phyloP scores from a whole-genome alignment of 2,113 vertebrate genomes.

The Channa argus region DNA sequence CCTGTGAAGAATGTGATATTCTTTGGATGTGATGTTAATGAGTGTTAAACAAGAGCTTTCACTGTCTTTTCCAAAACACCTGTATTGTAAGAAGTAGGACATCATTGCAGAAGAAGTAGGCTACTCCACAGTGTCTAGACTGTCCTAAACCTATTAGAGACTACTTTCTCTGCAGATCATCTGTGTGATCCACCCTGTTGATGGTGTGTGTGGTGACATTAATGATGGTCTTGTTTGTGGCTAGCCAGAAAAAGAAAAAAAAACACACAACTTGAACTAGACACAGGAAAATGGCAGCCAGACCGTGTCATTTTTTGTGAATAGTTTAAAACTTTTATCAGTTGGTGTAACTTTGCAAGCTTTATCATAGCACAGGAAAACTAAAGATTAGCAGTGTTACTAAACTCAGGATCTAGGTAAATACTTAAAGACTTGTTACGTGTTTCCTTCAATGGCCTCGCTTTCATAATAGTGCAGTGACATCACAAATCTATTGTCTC shows the following conservation, averaged over 20 bases:
- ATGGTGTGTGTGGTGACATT: slow-evolving; percentile 15
- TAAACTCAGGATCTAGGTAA: background rate
- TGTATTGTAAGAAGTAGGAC: background rate
- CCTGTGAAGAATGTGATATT: background rate
- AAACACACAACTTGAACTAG: too few species aligned
- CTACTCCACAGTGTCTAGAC: slow-evolving; percentile 42
- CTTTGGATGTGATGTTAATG: background rate
- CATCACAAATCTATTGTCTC: slow-evolving; percentile 35
- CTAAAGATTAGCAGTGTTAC: background rate
- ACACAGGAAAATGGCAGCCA: background rate
- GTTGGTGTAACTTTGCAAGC: background rate
- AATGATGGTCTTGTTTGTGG: slow-evolving; percentile 15
- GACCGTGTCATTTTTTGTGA: background rate
- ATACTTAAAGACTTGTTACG: background rate
- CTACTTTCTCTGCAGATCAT: slow-evolving; percentile 62
- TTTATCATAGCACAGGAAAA: background rate
- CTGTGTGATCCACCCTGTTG: slow-evolving; percentile 19
- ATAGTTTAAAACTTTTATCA: background rate
- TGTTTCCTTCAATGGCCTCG: background rate
- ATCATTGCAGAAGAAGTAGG: slow-evolving; percentile 41
- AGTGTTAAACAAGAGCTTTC: background rate
- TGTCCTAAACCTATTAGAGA: slow-evolving; percentile 57
- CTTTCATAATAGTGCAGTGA: slow-evolving; percentile 6
- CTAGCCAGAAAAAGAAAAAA: background rate
- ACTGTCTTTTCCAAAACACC: background rate